These are phyloP conservation scores for Wasmannia auropunctata DNA, from an alignment of 1,140 invertebrate genomes.

Conservation along the genomic window DNA sequence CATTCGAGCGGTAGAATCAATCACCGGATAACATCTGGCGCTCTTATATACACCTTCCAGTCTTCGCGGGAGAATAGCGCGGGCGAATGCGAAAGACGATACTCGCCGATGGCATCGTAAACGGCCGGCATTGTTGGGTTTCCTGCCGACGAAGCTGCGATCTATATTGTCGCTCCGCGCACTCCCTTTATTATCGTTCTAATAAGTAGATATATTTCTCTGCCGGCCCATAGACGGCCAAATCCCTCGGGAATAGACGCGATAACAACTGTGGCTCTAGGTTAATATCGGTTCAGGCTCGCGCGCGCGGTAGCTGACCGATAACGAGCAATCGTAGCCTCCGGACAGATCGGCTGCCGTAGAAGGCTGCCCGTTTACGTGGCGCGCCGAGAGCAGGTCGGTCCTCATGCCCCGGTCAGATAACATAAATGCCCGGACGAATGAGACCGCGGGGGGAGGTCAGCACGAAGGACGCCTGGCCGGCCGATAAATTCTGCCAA, in stretches of 20 bases:
- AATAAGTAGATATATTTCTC: conserved; percentile 25
- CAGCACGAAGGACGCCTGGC: neutral
- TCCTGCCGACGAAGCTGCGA: conserved; percentile 30
- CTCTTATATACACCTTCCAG: neutral
- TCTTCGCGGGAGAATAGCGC: neutral
- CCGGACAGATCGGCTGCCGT: neutral
- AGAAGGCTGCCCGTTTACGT: conserved; percentile 8
- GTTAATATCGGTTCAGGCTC: conserved; percentile 19
- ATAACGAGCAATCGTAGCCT: conserved; percentile 59
- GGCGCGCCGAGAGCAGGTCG: neutral
- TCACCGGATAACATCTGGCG: neutral
- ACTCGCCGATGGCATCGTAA: neutral
- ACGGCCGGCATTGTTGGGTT: conserved; percentile 1
- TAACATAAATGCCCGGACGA: conserved; percentile 59
- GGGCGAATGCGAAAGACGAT: neutral
- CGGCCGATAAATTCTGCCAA: conserved; percentile 48
- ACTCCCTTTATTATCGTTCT: neutral
- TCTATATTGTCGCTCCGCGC: neutral
- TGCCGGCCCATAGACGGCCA: neutral
- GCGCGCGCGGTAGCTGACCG: neutral
- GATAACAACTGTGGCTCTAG: conserved; percentile 39
- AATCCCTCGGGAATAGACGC: conserved; percentile 11
- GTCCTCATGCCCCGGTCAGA: conserved; percentile 21
- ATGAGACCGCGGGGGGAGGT: conserved; percentile 46
- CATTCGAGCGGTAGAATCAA: conserved; percentile 20